Conservation (phyloP, 2,797 vertebrate genomes). For the Catostomus latipinnis region DNA sequence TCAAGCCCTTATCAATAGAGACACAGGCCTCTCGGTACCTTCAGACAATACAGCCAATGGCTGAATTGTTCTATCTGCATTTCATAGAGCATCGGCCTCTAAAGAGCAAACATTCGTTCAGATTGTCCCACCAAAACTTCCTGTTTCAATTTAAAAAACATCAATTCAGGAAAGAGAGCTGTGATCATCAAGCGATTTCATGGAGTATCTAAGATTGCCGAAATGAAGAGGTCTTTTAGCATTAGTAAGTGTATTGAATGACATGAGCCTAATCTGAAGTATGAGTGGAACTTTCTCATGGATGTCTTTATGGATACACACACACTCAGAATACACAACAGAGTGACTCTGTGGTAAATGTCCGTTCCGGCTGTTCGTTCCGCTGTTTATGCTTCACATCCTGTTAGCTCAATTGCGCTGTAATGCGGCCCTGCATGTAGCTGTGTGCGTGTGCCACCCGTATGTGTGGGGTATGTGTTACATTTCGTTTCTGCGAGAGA, state of each 20-base stretch:
- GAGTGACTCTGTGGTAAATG: constrained; percentile 30
- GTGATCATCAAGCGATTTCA: no score
- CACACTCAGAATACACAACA: constrained; percentile 17
- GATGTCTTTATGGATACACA: constrained; percentile 16
- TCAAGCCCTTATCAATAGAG: constrained; percentile 74
- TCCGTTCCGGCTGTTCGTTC: constrained; percentile 25
- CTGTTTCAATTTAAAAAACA: no score
- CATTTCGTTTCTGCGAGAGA: constrained; percentile 26
- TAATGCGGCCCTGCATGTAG: constrained; percentile 43
- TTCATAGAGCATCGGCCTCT: constrained; percentile 26
- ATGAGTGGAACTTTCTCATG: constrained; percentile 17
- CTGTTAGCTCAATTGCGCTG: constrained; percentile 34
- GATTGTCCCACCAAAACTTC: neutral
- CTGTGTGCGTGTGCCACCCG: constrained; percentile 22
- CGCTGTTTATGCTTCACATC: constrained; percentile 42
- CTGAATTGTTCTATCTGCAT: constrained; percentile 59
- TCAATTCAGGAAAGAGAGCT: no score
- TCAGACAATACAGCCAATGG: constrained; percentile 61
- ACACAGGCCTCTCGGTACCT: constrained; percentile 66
- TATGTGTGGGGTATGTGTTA: constrained; percentile 30
- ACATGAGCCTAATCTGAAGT: neutral
- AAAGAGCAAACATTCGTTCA: constrained; percentile 15
- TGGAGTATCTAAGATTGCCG: no score
- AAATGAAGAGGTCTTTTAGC: no score
- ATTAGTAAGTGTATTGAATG: neutral